Evolutionary conservation across 2,113 vertebrate species (phyloP), one percentile per base, ranked within the genome.

Genomic region (Parotia lawesii): DNA sequence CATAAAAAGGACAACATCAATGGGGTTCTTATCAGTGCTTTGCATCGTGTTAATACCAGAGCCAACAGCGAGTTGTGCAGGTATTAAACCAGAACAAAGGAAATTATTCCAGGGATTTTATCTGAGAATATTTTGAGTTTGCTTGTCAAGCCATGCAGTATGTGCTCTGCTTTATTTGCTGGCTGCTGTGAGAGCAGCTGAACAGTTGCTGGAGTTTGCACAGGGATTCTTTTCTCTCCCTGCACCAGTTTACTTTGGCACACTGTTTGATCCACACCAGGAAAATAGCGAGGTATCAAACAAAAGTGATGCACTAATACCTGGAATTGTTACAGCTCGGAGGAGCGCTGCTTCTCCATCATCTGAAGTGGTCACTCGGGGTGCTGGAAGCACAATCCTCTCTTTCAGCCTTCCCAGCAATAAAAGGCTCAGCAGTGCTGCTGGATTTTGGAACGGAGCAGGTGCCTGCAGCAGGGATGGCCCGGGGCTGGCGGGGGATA

Each of bases 321-420:
- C 14, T 23, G 57, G n/a, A 37, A n/a, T 8, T 22, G 15, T 15
- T 23, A 8, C 2, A 56, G 45, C 62, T 53, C 44, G 2, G 22
- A 6, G 51, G 5, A 29, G 13, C 0, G 3, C 3, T 86, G 50
- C 15, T 12, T n/a, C 0, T 31, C 33, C 44, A 3, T 10, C 48
- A 3, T 0, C 0, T 45, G 24, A 42, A 51, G 69, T 1, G 53
- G 81, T 15, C 57, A 28, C 57, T 74, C 2, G 4, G 17, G 35
- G 33, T 73, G 29, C 67, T 82, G 53, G 42, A 22, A 72, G 29
- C 12, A 8, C 48, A 33, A 8, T 22, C 66, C 66, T 54, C 2
- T 5, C 56, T 54, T 17, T 56, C 58, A 75, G 2, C 42, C 38
- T 57, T 56, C 9, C 69, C 54, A 81, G 62, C 62, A 38, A 3